Percentiles rank a stretch among this genome's conserved stretches.
phyloP scores from a whole-genome alignment of 2,888 invertebrate species.

The Dicyrtomina minuta region DNA sequence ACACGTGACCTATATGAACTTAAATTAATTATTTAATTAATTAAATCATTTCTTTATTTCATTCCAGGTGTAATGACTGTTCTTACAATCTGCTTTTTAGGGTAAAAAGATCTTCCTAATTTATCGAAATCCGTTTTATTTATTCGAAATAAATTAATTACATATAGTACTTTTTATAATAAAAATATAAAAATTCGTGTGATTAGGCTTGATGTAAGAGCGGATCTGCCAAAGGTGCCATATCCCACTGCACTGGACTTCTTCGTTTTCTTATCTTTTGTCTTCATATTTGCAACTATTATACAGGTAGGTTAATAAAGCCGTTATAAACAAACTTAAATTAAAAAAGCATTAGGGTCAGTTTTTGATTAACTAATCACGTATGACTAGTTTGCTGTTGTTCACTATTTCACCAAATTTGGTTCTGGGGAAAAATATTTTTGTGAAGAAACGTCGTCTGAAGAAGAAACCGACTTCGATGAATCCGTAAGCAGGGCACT shows the following conservation, averaged over 20 bases:
- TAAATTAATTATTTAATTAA: too few relatives aligned
- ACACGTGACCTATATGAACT: too few relatives aligned
- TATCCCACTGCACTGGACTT: constrained; percentile 82
- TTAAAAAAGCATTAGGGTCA: too few relatives aligned
- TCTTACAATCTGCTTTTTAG: constrained; percentile 75
- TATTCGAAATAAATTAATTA: too few relatives aligned
- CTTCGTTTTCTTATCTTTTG: constrained; percentile 78
- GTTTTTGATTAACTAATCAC: too few relatives aligned
- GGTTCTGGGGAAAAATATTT: constrained; percentile 78
- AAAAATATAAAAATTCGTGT: too few relatives aligned
- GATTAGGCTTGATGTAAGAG: constrained; percentile 76
- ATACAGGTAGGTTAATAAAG: constrained; percentile 64
- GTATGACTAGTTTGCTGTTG: constrained; percentile 72
- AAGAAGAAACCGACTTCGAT: constrained; percentile 59
- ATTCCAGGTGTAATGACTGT: constrained; percentile 75
- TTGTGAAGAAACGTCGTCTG: constrained; percentile 66
- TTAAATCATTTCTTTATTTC: too few relatives aligned
- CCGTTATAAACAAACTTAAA: too few relatives aligned
- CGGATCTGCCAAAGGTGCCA: constrained; percentile 79
- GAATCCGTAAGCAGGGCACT: constrained; percentile 26
- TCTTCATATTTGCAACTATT: constrained; percentile 77
- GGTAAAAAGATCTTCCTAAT: constrained; percentile 13
- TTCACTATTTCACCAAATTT: constrained; percentile 81
- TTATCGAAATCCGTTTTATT: too few relatives aligned
- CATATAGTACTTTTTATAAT: too few relatives aligned